These are phyloP conservation scores for Mandrillus leucophaeus DNA, from an alignment of 2,113 vertebrate genomes.

Conservation along the genomic window DNA sequence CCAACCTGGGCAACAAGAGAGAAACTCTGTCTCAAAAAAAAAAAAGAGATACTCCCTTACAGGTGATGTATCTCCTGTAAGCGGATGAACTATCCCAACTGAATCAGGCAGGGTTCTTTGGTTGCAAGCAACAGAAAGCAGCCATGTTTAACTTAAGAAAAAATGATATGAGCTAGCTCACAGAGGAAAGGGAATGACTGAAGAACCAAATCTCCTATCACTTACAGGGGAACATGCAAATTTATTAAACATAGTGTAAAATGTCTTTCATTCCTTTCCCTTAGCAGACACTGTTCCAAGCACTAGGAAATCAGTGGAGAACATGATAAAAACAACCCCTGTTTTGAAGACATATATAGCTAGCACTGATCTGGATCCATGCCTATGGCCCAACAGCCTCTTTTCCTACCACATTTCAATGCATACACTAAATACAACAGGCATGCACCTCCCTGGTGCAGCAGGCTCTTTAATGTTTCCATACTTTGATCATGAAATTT, in stretches of 20 bases:
- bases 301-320: not conserved
- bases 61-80: not conserved
- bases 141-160: not conserved
- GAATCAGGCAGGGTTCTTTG: not conserved
- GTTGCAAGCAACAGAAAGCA: conserved; percentile 21
- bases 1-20: no score
- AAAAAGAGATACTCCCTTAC: not conserved
- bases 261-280: not conserved
- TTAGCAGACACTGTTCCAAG: not conserved
- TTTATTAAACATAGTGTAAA: not conserved
- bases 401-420: not conserved
- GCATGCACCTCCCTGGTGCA: not conserved
- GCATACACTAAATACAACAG: not conserved
- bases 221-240: not conserved
- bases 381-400: not conserved
- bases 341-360: not conserved
- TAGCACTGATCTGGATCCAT: not conserved
- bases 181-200: not conserved
- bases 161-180: not conserved
- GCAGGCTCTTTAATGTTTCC: not conserved
- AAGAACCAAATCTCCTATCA: not conserved
- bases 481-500: not conserved
- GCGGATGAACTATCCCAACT: not conserved
- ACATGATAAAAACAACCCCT: not conserved
- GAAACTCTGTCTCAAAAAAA: no score